A percentile compares a stretch with the other conserved stretches of the same genome.
These are phyloP conservation scores for Argyresthia goedartella DNA, from an alignment of 2,888 invertebrate species.

Conservation along the genomic window DNA sequence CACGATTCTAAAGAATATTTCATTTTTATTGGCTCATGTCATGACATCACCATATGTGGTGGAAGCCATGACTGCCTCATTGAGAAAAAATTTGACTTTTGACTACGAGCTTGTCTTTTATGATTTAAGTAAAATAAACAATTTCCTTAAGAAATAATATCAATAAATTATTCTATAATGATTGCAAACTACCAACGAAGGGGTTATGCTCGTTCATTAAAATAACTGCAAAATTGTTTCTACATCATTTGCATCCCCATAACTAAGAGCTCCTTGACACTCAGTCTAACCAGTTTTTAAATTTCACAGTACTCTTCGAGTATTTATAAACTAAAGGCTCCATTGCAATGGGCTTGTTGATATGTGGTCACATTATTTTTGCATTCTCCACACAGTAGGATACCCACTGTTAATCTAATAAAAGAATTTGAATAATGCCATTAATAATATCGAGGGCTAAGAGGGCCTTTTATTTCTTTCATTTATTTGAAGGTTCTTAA, in stretches of 20 bases:
- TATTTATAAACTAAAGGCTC: no score
- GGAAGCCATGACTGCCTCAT: slow-evolving; percentile 44
- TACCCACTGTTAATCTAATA: slow-evolving; percentile 61
- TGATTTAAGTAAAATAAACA: no score
- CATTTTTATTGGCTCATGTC: slow-evolving; percentile 62
- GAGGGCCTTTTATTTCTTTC: neutral
- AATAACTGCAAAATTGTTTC: no score
- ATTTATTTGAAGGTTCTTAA: neutral
- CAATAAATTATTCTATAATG: no score
- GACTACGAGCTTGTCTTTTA: slow-evolving; percentile 27
- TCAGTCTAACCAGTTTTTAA: no score
- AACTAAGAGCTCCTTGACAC: no score
- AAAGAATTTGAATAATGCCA: slow-evolving; percentile 60
- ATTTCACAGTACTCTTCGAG: no score
- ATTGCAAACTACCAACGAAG: no score
- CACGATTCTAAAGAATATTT: slow-evolving; percentile 52
- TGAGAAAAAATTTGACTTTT: slow-evolving; percentile 51
- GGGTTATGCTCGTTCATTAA: no score
- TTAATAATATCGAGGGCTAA: slow-evolving; percentile 35
- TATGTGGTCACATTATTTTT: slow-evolving; percentile 22
- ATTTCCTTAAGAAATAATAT: no score
- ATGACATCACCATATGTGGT: slow-evolving; percentile 63
- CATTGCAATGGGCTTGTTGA: neutral
- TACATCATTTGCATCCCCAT: no score
- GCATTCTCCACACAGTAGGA: slow-evolving; percentile 51